These are phyloP conservation scores for Hystrix cristata DNA, from an alignment of 2,113 vertebrate genomes.

Conservation along the genomic window DNA sequence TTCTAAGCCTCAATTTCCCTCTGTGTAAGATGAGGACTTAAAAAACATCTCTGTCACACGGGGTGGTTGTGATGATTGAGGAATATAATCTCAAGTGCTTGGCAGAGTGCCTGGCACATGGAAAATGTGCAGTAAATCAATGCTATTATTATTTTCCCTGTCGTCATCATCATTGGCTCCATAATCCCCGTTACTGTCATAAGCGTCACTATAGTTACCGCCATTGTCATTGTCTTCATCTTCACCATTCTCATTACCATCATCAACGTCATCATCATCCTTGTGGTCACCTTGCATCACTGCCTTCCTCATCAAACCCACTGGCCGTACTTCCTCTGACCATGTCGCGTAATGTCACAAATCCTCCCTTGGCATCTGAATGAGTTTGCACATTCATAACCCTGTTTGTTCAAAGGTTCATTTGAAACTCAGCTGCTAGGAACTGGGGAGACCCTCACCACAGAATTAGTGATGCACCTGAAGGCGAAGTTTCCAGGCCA, in stretches of 20 bases:
- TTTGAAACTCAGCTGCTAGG: conserved; percentile 50
- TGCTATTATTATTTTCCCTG: background rate
- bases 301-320: background rate
- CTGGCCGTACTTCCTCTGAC: background rate
- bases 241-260: background rate
- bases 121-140: conserved; percentile 3
- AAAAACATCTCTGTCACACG: background rate
- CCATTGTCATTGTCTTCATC: background rate
- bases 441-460: background rate
- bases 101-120: background rate
- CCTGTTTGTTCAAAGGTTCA: conserved; percentile 38
- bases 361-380: background rate
- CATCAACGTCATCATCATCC: background rate
- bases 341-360: background rate
- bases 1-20: conserved; percentile 48
- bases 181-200: background rate
- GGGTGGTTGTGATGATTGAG: background rate
- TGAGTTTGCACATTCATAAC: background rate
- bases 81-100: conserved; percentile 7
- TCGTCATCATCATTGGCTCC: background rate
- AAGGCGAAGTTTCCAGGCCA: background rate
- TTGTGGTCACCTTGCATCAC: background rate
- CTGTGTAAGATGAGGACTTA: background rate
- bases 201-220: background rate
- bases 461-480: background rate